Conservation (phyloP, 2,113 vertebrate species). For the Oncorhynchus kisutch region DNA sequence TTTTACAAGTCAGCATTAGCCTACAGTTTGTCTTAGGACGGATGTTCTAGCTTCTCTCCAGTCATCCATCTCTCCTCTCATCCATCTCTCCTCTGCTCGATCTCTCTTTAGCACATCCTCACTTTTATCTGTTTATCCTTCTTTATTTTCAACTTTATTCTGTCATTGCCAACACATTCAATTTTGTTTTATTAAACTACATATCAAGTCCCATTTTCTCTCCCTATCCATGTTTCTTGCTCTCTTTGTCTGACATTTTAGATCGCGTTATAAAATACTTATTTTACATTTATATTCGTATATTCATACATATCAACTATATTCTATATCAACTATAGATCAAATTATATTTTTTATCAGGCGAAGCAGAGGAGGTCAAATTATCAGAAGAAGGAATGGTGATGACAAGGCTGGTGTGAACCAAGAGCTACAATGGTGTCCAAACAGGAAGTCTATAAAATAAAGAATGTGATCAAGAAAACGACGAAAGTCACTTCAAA, state of each 20-base stretch:
- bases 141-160: too few species aligned
- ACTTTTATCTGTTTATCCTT: not conserved
- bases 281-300: constrained; percentile 33
- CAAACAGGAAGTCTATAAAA: constrained; percentile 15
- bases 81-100: too few species aligned
- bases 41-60: too few species aligned
- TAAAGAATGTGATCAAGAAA: not conserved
- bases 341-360: too few species aligned
- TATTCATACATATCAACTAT: not conserved
- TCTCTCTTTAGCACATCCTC: not conserved
- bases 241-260: not conserved
- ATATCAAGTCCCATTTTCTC: too few species aligned
- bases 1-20: too few species aligned
- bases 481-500: not conserved
- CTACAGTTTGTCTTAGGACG: too few species aligned
- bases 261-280: not conserved
- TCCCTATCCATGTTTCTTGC: not conserved
- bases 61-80: too few species aligned
- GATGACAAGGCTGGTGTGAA: too few species aligned
- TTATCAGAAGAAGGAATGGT: not conserved
- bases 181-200: too few species aligned
- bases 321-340: too few species aligned
- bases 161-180: too few species aligned
- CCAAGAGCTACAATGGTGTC: not conserved
- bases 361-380: not conserved